phyloP scores from a whole-genome alignment of 1,140 invertebrate genomes.

The Trigoniulus corallinus region DNA sequence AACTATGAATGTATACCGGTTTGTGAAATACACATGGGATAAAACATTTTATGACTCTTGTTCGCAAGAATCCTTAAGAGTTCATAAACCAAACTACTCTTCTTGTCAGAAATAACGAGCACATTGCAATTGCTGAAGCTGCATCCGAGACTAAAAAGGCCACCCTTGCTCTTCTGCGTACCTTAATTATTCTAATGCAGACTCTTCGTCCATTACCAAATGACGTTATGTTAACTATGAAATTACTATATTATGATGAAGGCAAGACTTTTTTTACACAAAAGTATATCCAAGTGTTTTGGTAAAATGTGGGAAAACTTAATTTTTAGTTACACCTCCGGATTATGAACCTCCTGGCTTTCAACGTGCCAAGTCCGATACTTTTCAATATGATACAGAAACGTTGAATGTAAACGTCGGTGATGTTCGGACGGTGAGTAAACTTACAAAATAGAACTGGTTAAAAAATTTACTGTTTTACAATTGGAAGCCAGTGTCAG shows the following conservation, averaged over 20 bases:
- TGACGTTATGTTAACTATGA: slow-evolving; percentile 28
- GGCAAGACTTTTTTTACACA: slow-evolving; percentile 14
- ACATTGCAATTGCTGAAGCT: too few species aligned
- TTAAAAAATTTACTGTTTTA: too few species aligned
- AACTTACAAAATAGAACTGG: too few species aligned
- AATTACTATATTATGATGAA: slow-evolving; percentile 29
- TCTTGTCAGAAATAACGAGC: too few species aligned
- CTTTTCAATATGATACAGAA: not conserved
- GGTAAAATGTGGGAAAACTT: not conserved
- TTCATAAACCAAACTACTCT: too few species aligned
- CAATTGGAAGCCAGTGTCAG: too few species aligned
- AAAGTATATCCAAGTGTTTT: not conserved
- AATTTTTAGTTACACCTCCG: slow-evolving; percentile 22
- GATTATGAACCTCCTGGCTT: slow-evolving; percentile 32
- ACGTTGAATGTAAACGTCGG: not conserved
- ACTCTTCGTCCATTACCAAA: slow-evolving; percentile 24
- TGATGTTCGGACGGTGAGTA: slow-evolving; percentile 2
- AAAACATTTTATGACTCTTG: too few species aligned
- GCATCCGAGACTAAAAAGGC: slow-evolving; percentile 27
- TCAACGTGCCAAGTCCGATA: not conserved
- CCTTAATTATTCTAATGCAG: slow-evolving; percentile 25
- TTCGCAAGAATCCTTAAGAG: too few species aligned
- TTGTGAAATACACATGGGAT: too few species aligned
- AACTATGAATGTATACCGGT: too few species aligned
- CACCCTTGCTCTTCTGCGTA: slow-evolving; percentile 24